Conservation (phyloP, 2,113 vertebrate genomes). For the Onychostruthus taczanowskii region DNA sequence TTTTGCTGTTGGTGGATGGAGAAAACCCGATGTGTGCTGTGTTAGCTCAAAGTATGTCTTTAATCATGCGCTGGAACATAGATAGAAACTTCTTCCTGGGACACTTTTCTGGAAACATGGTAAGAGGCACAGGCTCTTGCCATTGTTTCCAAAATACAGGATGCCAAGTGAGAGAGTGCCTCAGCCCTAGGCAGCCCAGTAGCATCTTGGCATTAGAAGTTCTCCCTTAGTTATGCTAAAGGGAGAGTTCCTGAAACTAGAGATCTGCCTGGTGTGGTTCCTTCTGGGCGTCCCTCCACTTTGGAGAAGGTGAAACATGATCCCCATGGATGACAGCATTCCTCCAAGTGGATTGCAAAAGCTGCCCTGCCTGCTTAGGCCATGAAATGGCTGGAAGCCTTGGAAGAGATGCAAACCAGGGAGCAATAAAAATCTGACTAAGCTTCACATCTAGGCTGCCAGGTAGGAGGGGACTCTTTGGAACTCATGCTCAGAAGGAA, state of each 20-base stretch:
- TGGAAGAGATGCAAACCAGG: not conserved
- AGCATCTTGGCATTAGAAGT: not conserved
- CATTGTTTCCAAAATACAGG: slow-evolving; percentile 45
- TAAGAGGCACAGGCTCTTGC: not conserved
- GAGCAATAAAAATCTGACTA: not conserved
- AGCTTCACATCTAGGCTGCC: not conserved
- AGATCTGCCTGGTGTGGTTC: not conserved
- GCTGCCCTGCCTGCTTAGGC: not conserved
- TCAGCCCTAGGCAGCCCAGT: slow-evolving; percentile 9
- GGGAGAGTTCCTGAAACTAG: not conserved
- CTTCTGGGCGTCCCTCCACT: not conserved
- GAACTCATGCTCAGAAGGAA: not conserved
- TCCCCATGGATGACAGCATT: slow-evolving; percentile 3
- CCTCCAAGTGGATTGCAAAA: not conserved
- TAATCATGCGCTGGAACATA: slow-evolving; percentile 18
- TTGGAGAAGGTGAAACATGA: not conserved
- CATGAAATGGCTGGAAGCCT: not conserved
- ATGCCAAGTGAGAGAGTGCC: not conserved
- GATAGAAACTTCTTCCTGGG: slow-evolving; percentile 58
- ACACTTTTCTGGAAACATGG: slow-evolving; percentile 23
- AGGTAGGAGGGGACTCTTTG: not conserved
- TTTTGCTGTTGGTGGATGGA: slow-evolving; percentile 4
- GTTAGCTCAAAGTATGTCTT: slow-evolving; percentile 8
- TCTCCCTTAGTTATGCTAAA: not conserved
- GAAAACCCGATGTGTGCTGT: not conserved